Evolutionary conservation across 2,888 invertebrate genomes (phyloP).

Genomic region (Microctonus aethiopoides): DNA sequence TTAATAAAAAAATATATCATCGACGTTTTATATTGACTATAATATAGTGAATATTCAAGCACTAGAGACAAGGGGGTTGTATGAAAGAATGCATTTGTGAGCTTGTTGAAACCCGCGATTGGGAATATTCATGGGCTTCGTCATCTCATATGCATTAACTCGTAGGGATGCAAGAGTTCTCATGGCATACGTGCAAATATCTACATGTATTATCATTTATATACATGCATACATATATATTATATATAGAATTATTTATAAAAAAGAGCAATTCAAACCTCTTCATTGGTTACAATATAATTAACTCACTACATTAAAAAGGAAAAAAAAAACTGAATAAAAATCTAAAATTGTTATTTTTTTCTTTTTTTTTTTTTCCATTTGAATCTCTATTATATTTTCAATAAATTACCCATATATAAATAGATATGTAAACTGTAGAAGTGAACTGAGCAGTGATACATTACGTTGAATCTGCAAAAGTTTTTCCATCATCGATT

Average conservation of each 20-base stretch:
- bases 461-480: slow-evolving; percentile 53
- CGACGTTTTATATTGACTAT: neutral
- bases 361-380: neutral
- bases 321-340: neutral
- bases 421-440: slow-evolving; percentile 16
- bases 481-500: slow-evolving; percentile 61
- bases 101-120: neutral
- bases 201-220: neutral
- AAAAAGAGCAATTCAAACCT: neutral
- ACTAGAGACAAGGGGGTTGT: neutral
- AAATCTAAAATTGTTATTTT: neutral
- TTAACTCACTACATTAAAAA: too few species aligned
- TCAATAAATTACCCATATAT: neutral
- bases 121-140: slow-evolving; percentile 15
- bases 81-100: slow-evolving; percentile 6
- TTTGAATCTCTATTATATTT: neutral
- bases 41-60: neutral
- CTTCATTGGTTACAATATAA: too few species aligned
- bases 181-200: neutral
- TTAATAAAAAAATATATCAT: neutral
- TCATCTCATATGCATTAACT: neutral
- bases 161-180: neutral
- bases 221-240: neutral
- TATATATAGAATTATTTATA: neutral
- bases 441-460: slow-evolving; percentile 38